phyloP scores from a whole-genome alignment of 2,888 invertebrate genomes.

The Keiferia lycopersicella region DNA sequence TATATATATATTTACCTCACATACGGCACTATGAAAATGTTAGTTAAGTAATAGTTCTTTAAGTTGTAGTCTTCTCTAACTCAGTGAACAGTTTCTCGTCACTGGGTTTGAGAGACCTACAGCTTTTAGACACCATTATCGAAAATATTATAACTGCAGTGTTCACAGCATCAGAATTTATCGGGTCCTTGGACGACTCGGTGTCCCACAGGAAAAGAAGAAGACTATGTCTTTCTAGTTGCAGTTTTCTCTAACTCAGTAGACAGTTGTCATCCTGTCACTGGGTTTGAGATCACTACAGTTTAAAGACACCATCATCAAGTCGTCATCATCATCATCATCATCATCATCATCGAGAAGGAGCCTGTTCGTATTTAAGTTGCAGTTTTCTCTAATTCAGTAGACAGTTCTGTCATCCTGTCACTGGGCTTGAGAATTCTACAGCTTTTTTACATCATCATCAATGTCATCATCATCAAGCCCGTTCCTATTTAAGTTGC shows the following conservation, averaged over 20 bases:
- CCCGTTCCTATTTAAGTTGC: not conserved
- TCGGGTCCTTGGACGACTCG: too few species aligned
- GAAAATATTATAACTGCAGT: too few species aligned
- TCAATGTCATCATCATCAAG: not conserved
- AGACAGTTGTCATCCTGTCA: constrained; percentile 31
- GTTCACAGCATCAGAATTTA: too few species aligned
- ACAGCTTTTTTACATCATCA: constrained; percentile 19
- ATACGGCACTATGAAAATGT: too few species aligned
- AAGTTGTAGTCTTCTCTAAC: too few species aligned
- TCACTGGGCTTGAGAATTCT: constrained; percentile 40
- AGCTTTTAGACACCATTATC: too few species aligned
- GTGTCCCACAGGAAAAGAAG: too few species aligned
- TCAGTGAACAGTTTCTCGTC: too few species aligned
- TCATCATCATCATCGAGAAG: constrained; percentile 2
- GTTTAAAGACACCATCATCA: constrained; percentile 16
- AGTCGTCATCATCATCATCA: not conserved
- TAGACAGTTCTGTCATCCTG: constrained; percentile 21
- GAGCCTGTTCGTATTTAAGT: not conserved
- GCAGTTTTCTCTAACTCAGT: constrained; percentile 12
- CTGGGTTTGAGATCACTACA: constrained; percentile 38
- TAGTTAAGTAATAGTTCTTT: too few species aligned
- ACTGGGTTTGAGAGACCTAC: too few species aligned
- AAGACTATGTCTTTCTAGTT: too few species aligned
- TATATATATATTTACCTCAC: too few species aligned
- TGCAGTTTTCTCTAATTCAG: constrained; percentile 15